Conservation (phyloP, 2,797 vertebrate species). For the Sternotherus odoratus region DNA sequence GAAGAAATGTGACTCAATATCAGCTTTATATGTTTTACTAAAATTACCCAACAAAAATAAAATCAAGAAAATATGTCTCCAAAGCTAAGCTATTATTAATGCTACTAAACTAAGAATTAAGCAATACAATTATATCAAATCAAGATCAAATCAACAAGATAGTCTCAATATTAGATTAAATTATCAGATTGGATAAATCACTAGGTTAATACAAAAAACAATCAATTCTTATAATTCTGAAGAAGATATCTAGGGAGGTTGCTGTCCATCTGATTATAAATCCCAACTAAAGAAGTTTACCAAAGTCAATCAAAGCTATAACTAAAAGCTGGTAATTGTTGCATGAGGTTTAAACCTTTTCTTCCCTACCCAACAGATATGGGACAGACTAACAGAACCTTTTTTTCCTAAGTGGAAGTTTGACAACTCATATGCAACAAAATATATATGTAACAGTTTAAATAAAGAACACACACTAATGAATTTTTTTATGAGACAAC, state of each 20-base stretch:
- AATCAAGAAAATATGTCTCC: neutral
- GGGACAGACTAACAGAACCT: neutral
- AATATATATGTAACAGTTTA: neutral
- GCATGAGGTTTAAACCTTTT: neutral
- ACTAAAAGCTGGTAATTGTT: neutral
- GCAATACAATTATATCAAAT: neutral
- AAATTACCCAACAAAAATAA: neutral
- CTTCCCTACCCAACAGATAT: neutral
- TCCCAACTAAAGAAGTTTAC: neutral
- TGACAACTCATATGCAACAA: neutral
- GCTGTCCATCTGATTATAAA: neutral
- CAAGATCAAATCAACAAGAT: neutral
- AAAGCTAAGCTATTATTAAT: neutral
- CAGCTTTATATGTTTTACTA: neutral
- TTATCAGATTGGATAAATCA: neutral
- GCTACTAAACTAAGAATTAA: neutral
- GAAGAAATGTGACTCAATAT: neutral
- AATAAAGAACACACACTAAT: neutral
- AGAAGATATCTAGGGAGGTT: neutral
- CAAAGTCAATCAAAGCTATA: neutral
- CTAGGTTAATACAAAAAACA: neutral
- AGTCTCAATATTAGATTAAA: no score
- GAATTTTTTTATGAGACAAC: neutral
- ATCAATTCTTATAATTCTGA: neutral
- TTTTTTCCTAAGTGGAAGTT: fast-evolving